Conservation (phyloP, 2,797 vertebrate species). For the Enoplosus armatus region DNA sequence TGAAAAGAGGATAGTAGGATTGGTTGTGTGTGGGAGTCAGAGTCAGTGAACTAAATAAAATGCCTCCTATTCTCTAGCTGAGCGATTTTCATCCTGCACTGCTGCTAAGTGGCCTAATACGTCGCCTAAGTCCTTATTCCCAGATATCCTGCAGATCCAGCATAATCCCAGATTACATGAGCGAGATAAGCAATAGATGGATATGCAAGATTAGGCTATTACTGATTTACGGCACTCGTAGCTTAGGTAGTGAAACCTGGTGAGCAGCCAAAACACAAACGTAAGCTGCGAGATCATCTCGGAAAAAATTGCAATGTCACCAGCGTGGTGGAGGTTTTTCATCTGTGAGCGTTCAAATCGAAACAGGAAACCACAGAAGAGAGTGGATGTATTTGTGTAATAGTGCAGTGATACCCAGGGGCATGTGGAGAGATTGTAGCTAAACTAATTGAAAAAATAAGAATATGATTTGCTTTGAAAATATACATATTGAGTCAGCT, state of each 20-base stretch:
- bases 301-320: background rate
- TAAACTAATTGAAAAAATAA: background rate
- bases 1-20: constrained; percentile 12
- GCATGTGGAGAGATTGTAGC: no score
- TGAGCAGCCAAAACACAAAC: constrained; percentile 25
- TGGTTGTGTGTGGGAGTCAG: constrained; percentile 35
- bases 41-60: constrained; percentile 66
- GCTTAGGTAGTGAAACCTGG: constrained; percentile 47
- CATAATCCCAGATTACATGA: constrained; percentile 75
- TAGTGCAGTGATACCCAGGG: no score
- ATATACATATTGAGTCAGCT: no score
- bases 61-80: constrained; percentile 46
- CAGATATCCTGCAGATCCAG: constrained; percentile 63
- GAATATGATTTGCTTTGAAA: background rate
- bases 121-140: constrained; percentile 54
- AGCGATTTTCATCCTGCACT: constrained; percentile 39
- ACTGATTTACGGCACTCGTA: constrained; percentile 28
- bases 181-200: constrained; percentile 65
- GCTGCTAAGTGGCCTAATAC: constrained; percentile 70
- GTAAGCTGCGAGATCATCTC: constrained; percentile 20
- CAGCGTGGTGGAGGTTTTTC: background rate
- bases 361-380: no score
- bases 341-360: no score
- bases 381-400: background rate
- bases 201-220: constrained; percentile 63